Evolutionary conservation across 2,113 vertebrate species (phyloP).

Genomic region (Burhinus bistriatus): DNA sequence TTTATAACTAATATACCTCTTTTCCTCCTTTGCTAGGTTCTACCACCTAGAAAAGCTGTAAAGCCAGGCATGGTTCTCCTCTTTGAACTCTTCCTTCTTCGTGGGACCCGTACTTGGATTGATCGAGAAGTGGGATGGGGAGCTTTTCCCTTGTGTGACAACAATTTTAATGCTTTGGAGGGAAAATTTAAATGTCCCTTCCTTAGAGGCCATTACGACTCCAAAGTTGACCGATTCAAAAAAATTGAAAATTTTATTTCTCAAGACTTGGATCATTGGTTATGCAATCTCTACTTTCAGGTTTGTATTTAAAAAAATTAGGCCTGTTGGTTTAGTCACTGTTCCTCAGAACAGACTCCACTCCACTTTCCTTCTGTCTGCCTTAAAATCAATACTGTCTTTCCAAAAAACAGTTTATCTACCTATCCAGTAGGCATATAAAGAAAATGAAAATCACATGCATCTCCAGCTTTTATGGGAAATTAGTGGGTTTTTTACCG

Average conservation of each 20-base stretch:
- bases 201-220: constrained; percentile 79
- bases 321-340: not conserved
- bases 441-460: not conserved
- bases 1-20: not conserved
- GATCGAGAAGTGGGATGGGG: constrained; percentile 82
- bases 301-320: constrained; percentile 60
- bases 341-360: not conserved
- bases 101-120: constrained; percentile 52
- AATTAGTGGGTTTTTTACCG: not conserved
- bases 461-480: not conserved
- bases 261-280: constrained; percentile 88
- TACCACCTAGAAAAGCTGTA: constrained; percentile 78
- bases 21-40: constrained; percentile 67
- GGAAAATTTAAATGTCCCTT: constrained; percentile 90
- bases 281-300: constrained; percentile 96
- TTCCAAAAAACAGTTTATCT: not conserved
- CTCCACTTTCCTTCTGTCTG: not conserved
- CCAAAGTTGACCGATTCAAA: constrained; percentile 77
- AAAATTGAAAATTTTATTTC: constrained; percentile 86
- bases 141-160: constrained; percentile 84
- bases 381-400: not conserved
- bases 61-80: constrained; percentile 81
- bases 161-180: constrained; percentile 74
- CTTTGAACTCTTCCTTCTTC: constrained; percentile 82
- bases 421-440: not conserved